Evolutionary conservation across 2,113 vertebrate species (phyloP), one percentile per base, ranked within the genome.

Genomic region (Callipepla californica): DNA sequence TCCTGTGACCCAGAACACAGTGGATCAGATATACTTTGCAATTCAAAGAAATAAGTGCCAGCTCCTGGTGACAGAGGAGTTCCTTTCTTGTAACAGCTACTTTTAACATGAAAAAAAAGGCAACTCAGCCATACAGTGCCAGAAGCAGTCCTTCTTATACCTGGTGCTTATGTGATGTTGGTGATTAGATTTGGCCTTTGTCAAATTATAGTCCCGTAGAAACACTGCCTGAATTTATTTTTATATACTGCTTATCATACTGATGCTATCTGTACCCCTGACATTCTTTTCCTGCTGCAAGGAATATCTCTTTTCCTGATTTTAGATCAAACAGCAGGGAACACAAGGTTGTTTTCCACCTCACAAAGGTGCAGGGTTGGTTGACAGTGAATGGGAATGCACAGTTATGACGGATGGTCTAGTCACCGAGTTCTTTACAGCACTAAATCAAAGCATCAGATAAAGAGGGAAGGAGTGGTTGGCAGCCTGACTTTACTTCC

Each of bases 401-500:
- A 72, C 20, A 68, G 70, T 76, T 65, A 40, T 1, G 44, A 87
- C 28, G 74, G 80, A 90, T 69, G 67, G 70, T 74, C 30, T 85
- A 84, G 90, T 65, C 58, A 50, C 58, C 7, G 74, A 82, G 44
- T 16, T 87, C 74, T 95, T 89, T 79, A 87, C 42, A 91, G 73
- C 0, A 1, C 17, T 76, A 84, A 96, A 92, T 84, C 66, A 95
- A 96, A 94, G 48, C 80, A 90, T 47, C 89, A 94, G 86, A 85
- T 84, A 79, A 95, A 93, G 94, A 76, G 88, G 77, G 48, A 90
- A 92, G 95, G 91, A 91, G 91, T 62, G 89, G 62, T 53, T 73
- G 86, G 44, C 83, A 87, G 80, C 15, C 25, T 38, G 36, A 32
- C 13, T 84, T 78, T 26, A 61, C 51, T 92, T 91, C 87, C 91